Base-by-base conservation (phyloP, 1,140 invertebrate species). In the Ganaspis sp. region DNA sequence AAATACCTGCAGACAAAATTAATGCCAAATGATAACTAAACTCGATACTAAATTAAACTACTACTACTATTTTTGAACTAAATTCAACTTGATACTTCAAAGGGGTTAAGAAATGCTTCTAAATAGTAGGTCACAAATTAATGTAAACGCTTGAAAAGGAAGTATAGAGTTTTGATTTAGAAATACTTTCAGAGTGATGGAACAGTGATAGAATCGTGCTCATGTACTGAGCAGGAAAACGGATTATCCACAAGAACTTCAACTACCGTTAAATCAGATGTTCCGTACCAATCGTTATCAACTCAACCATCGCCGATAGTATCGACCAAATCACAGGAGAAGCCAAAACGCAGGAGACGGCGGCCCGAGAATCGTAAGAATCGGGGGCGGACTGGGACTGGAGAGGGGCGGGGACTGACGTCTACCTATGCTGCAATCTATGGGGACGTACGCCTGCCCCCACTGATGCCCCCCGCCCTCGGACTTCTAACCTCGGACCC, bases 401-500 rank as follows among this genome's bases (percentile, higher is more conserved):
- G 87, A 86, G 88, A 88, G 88, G 89, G 88, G 88, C 89, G 90
- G 88, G 87, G 85, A 85, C 86, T 89, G 85, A 87, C 88, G 85
- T 89, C 89, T 87, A 84, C 87, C 87, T 88, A 88, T 84, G 86
- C 89, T 87, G 84, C 88, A 83, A 86, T 90, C 86, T 82, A 79
- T 77, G 83, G 77, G 80, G 76, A 84, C 64, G 76, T 82, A 72
- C 90, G 87, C 88, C 89, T 91, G 86, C 87, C 89, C 88, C 87
- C 89, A 86, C 84, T 90, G 89, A 89, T 90, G 89, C 88, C 90
- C 83, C 87, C 90, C 90, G 90, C 90, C 90, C 89, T 91, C 90
- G 90, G 89, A 87, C 90, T 91, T 90, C 89, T 91, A 86, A 84
- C 90, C 89, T 91, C 90, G 88, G 89, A 90, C 88, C 88, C 90